Percentiles rank a stretch among this genome's conserved stretches.
Conservation (phyloP, 2,113 vertebrate genomes). For the Chrysemys picta region DNA sequence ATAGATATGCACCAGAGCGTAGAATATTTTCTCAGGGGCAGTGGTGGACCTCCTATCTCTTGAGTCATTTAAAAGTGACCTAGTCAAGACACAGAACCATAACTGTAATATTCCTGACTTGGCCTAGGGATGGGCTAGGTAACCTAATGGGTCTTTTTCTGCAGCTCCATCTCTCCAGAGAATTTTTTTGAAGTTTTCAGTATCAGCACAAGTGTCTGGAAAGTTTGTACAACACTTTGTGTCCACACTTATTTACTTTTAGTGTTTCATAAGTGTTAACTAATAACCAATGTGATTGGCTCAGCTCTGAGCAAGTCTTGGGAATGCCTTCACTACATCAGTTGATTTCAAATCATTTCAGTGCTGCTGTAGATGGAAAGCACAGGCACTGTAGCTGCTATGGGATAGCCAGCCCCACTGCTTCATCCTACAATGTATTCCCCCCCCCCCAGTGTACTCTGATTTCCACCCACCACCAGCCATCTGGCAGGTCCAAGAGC, state of each 20-base stretch:
- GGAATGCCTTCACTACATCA: neutral
- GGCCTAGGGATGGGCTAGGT: neutral
- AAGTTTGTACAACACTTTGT: neutral
- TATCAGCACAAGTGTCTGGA: neutral
- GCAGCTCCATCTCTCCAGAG: neutral
- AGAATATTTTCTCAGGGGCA: neutral
- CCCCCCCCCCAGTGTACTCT: neutral
- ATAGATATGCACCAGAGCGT: neutral
- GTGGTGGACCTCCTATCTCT: slow-evolving; percentile 3
- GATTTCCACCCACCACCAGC: neutral
- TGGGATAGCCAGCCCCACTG: neutral
- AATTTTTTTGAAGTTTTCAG: neutral
- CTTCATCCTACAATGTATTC: neutral
- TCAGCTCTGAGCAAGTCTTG: neutral
- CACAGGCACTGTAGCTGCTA: neutral
- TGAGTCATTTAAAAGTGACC: neutral
- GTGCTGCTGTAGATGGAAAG: neutral
- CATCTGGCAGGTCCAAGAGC: neutral
- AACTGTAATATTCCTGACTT: neutral
- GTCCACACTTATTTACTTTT: neutral
- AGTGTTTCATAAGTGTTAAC: neutral
- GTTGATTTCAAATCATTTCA: neutral
- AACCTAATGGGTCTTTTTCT: neutral
- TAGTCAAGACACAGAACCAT: neutral
- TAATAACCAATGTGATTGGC: neutral